phyloP scores from a whole-genome alignment of 2,113 vertebrate species.

The Equus quagga region DNA sequence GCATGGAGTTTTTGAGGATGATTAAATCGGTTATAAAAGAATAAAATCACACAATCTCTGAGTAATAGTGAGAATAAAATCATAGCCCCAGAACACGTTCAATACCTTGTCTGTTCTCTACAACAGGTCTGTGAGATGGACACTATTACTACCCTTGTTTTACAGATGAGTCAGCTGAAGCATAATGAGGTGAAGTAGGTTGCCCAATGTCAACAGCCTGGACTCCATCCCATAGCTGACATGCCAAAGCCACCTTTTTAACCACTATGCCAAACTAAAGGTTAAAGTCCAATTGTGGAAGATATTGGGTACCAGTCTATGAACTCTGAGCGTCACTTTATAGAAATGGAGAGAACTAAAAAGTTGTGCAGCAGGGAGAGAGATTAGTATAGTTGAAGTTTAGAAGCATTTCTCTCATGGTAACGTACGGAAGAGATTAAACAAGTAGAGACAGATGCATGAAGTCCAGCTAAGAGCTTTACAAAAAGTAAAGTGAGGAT shows the following conservation, averaged over 20 bases:
- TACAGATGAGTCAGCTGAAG: not conserved
- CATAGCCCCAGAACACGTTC: not conserved
- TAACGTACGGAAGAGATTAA: not conserved
- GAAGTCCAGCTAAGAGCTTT: not conserved
- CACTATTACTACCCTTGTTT: not conserved
- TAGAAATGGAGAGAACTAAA: not conserved
- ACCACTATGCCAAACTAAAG: not conserved
- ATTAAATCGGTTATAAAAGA: not conserved
- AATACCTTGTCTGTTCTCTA: not conserved
- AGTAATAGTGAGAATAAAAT: conserved; percentile 9
- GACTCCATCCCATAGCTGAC: not conserved
- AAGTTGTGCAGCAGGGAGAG: not conserved
- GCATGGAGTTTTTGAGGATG: not conserved
- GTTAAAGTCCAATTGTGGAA: not conserved
- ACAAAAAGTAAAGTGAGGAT: not conserved
- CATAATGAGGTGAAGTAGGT: not conserved
- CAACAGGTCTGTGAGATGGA: not conserved
- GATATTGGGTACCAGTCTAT: not conserved
- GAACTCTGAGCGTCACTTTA: not conserved
- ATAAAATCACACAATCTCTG: conserved; percentile 15
- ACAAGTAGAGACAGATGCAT: not conserved
- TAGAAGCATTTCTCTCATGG: not conserved
- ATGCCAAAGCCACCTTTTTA: not conserved
- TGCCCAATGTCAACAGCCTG: not conserved
- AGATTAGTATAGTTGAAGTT: not conserved